Conservation (phyloP, 1,140 invertebrate species). For the Drosophila obscura region DNA sequence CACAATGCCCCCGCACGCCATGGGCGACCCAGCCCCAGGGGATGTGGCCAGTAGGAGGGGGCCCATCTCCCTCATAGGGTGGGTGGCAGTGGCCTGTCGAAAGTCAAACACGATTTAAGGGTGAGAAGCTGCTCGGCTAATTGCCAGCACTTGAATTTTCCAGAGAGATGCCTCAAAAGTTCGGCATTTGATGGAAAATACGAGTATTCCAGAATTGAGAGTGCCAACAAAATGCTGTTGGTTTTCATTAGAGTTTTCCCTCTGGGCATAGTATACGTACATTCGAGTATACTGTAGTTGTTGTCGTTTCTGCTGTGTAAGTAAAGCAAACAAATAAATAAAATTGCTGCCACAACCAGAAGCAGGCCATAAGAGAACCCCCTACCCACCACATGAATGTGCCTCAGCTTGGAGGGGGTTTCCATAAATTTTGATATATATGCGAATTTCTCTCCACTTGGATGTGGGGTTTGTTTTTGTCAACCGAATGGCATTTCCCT, state of each 20-base stretch:
- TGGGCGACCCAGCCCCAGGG: slow-evolving; percentile 7
- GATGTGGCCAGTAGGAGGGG: neutral
- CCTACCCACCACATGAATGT: neutral
- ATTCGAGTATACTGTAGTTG: neutral
- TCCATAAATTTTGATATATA: slow-evolving; percentile 46
- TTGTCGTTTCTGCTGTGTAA: slow-evolving; percentile 23
- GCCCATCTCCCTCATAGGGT: too few species aligned
- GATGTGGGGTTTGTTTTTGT: slow-evolving; percentile 33
- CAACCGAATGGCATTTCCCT: slow-evolving; percentile 20
- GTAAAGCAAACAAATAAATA: slow-evolving; percentile 48
- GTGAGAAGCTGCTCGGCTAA: slow-evolving; percentile 13
- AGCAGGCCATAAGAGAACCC: neutral
- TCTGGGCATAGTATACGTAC: neutral
- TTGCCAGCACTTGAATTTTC: slow-evolving; percentile 24
- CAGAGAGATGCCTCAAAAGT: neutral
- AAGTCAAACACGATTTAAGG: slow-evolving; percentile 6
- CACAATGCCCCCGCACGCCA: slow-evolving; percentile 29
- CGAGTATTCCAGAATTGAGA: slow-evolving; percentile 20
- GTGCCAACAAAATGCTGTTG: slow-evolving; percentile 5
- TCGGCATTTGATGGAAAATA: neutral
- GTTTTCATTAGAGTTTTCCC: slow-evolving; percentile 30
- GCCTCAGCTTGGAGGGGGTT: neutral
- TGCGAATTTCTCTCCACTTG: slow-evolving; percentile 36
- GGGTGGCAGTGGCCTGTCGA: too few species aligned
- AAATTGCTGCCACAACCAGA: slow-evolving; percentile 15